Base-by-base conservation (phyloP, 2,797 vertebrate genomes). In the Acomys russatus region DNA sequence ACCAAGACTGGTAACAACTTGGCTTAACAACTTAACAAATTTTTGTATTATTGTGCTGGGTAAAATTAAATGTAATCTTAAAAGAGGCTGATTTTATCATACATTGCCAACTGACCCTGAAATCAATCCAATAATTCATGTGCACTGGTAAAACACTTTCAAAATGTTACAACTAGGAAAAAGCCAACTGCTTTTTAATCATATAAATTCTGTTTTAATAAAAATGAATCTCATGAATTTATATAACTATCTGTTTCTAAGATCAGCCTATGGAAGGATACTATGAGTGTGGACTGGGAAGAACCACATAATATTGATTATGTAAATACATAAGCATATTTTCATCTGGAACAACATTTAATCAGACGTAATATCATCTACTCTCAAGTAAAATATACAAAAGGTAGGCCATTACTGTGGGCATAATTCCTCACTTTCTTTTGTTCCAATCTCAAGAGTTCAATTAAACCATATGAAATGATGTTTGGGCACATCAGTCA, bases 11-110 rank as follows among this genome's bases (percentile, higher is more conserved):
- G 6, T 49, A 68, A 51, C 35, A 66, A 76, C 22, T 33, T 79
- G 22, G 17, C 1, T 63, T 95, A 83, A 91, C 28, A 91, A 89
- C 20, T 90, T 51, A 96, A 92, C 22, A 84, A 83, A 79, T 92
- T 1, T 95, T 94, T 70, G 25, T 44, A 56, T 71, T 84, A 90
- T 74, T 95, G 92, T 84, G 30, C 90, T 78, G 94, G 82, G 88
- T 14, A 78, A 86, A 94, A 61, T 78, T 12, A 14, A n/a, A 0
- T 66, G 2, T 90, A 30, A 38, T 64, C 25, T 22, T 73, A 85
- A 38, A 68, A 89, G 28, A 83, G 63, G 30, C 3, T 73, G 74
- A 38, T 92, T 88, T 90, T 90, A 80, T 86, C 25, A 28, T n/a
- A 74, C 44, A 15, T 63, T 38, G 49, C 56, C 80, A 90, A 76